A percentile compares a stretch with the other conserved stretches of the same genome.
Evolutionary conservation across 2,888 invertebrate genomes (phyloP).

Genomic region (Drosophila pullipes): DNA sequence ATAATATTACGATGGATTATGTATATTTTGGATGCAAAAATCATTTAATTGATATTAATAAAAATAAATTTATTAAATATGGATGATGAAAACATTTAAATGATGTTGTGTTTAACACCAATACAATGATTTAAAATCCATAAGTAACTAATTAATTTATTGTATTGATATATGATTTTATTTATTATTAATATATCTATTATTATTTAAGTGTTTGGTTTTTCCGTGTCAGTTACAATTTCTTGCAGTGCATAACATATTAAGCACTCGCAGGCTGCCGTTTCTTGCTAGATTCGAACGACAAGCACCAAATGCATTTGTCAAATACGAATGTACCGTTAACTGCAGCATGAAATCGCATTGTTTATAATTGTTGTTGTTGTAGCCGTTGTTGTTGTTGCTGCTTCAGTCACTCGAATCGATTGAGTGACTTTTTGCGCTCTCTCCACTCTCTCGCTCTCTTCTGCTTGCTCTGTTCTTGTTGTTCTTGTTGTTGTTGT

Average conservation of each 20-base stretch:
- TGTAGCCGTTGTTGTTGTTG: slow-evolving; percentile 2
- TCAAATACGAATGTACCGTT: slow-evolving; percentile 40
- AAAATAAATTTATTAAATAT: neutral
- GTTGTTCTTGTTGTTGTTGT: neutral
- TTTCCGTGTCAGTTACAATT: neutral
- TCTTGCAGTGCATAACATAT: slow-evolving; percentile 33
- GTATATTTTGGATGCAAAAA: neutral
- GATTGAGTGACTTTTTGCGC: slow-evolving; percentile 10
- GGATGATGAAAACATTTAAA: neutral
- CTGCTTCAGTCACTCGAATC: slow-evolving; percentile 11
- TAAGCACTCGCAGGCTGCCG: slow-evolving; percentile 6
- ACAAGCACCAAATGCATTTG: slow-evolving; percentile 23
- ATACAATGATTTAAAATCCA: neutral
- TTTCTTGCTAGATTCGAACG: slow-evolving; percentile 16
- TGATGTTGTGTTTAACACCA: too few species aligned
- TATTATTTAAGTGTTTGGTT: neutral
- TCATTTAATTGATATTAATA: neutral
- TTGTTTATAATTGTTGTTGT: slow-evolving; percentile 7
- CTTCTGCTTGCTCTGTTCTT: neutral
- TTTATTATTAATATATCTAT: neutral
- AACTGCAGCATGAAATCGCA: slow-evolving; percentile 26
- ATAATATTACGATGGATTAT: too few species aligned
- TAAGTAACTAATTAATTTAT: neutral
- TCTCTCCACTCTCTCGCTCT: neutral
- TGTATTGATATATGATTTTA: neutral